Base-by-base conservation (phyloP, 2,888 invertebrate genomes). In the Lasius platythorax region DNA sequence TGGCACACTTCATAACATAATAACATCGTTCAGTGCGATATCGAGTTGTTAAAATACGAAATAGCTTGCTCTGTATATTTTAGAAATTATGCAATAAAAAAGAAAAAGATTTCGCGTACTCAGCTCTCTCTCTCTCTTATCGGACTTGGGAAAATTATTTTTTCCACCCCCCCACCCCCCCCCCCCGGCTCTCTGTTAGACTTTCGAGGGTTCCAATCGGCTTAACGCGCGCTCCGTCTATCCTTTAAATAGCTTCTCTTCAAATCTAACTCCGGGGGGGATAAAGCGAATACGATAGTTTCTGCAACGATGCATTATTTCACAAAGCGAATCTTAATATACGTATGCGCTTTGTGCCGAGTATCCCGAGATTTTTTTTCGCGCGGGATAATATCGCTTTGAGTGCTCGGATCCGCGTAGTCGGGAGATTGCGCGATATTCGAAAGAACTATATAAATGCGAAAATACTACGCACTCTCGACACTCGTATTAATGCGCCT, bases 251-350 rank as follows among this genome's bases (percentile, higher is more conserved):
- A 43, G 61, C 72, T 37, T 50, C 33, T 28, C 70, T 79, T 81
- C 72, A 46, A 72, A 28, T 70, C 72, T 72, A 81, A 61, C 72
- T 72, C 61, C 0, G 5, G 18, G 23, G 23, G 23, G 58, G 46
- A 61, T 81, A 81, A 72, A 81, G 79, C 72, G 79, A 79, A 70
- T 79, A 46, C 46, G 79, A 72, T 79, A 79, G 68, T 79, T 79
- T 79, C 79, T 61, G 61, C 72, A 50, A 61, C 28, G 68, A 33
- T 79, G 79, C 79, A 81, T 81, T 81, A 81, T 81, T 79, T 33
- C 37, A 11, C 79, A 79, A 81, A 81, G 79, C 79, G 79, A 23
- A 81, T 81, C 79, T 72, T 61, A 46, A 72, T 81, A 53, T 53
- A 72, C 79, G 61, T 46, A 61, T 79, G 70, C 79, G 33, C 79